Percentiles rank a stretch among this genome's conserved stretches.
phyloP scores from a whole-genome alignment of 2,113 vertebrate species.

The Pygoscelis antarcticus region DNA sequence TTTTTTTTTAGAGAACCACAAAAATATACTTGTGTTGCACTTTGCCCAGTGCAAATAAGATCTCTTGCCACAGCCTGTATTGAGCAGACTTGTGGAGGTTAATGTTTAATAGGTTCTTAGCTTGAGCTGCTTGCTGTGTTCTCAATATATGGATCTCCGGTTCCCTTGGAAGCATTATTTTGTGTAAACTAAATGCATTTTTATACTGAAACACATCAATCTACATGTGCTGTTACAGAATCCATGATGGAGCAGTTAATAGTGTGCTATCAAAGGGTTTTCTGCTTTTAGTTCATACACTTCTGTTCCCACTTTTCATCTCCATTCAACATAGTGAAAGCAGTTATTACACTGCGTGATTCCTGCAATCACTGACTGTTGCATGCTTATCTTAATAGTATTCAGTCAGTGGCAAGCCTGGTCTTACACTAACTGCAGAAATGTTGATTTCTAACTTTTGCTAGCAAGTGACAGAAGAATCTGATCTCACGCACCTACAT shows the following conservation, averaged over 20 bases:
- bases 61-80: not conserved
- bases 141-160: not conserved
- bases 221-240: not conserved
- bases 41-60: not conserved
- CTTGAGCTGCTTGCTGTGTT: not conserved
- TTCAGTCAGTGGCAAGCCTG: not conserved
- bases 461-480: not conserved
- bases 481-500: not conserved
- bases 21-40: not conserved
- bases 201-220: not conserved
- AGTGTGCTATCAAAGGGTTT: not conserved
- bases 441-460: not conserved
- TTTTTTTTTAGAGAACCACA: not conserved
- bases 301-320: not conserved
- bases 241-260: not conserved
- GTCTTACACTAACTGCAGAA: not conserved
- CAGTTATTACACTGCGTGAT: not conserved
- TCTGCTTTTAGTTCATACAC: not conserved
- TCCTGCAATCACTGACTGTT: not conserved
- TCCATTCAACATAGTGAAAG: not conserved
- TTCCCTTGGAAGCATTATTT: not conserved
- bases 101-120: slow-evolving; percentile 9
- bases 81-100: not conserved
- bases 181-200: not conserved
- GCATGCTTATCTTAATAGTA: not conserved